Evolutionary conservation across 2,888 invertebrate species (phyloP).

Genomic region (Rotaria macrura): DNA sequence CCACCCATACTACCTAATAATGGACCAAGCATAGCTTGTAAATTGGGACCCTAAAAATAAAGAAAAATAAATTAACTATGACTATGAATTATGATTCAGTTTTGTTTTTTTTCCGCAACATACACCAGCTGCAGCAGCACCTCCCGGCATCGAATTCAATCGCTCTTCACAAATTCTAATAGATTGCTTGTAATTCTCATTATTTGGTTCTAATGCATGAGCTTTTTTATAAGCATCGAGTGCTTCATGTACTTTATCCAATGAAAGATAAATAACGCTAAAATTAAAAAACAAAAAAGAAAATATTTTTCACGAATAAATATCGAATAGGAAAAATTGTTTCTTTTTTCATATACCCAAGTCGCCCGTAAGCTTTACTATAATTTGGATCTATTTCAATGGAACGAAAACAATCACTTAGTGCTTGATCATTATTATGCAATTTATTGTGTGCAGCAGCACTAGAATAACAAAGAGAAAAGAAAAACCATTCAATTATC

Average conservation of each 20-base stretch:
- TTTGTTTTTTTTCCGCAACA: background rate
- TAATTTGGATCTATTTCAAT: conserved; percentile 77
- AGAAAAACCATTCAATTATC: too few species aligned
- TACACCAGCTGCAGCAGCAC: background rate
- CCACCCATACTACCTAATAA: conserved; percentile 16
- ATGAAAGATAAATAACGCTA: conserved; percentile 68
- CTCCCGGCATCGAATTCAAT: conserved; percentile 37
- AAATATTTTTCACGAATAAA: too few species aligned
- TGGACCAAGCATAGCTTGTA: background rate
- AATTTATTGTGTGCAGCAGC: conserved; percentile 87
- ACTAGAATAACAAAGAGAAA: too few species aligned
- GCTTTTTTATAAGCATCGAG: conserved; percentile 75
- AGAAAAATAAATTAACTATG: background rate
- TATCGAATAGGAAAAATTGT: background rate
- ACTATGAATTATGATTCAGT: background rate
- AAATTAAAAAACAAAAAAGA: conserved; percentile 34
- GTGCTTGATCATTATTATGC: conserved; percentile 69
- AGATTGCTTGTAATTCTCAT: conserved; percentile 77
- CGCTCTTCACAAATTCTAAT: conserved; percentile 69
- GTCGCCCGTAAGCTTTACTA: conserved; percentile 83
- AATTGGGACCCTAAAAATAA: background rate
- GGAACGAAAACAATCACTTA: conserved; percentile 79
- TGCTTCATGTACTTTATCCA: conserved; percentile 72
- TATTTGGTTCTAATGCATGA: conserved; percentile 76
- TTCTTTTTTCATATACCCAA: conserved; percentile 57